These are phyloP conservation scores for Halocaridina rubra DNA, from an alignment of 2,888 invertebrate species.

Conservation along the genomic window DNA sequence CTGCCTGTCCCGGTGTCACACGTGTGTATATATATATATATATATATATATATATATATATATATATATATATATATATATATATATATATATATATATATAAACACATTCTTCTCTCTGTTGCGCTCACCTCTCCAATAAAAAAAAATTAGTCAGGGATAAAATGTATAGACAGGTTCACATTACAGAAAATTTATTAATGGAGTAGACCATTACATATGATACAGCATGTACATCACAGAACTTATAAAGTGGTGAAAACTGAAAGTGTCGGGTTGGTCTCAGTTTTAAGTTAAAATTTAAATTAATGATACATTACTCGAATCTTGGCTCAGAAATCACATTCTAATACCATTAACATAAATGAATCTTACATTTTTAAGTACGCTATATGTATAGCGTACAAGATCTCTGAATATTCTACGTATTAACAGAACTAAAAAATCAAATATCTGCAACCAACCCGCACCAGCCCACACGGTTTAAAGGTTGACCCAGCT, in stretches of 20 bases:
- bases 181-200: conserved; percentile 63
- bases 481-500: conserved; percentile 44
- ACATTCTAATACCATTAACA: no score
- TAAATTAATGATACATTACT: no score
- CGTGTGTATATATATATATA: neutral
- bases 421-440: no score
- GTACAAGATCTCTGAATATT: no score
- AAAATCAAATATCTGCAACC: conserved; percentile 26
- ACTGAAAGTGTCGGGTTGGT: neutral
- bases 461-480: conserved; percentile 45
- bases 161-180: conserved; percentile 6
- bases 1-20: no score
- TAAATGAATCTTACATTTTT: neutral
- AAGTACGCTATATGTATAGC: neutral
- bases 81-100: conserved; percentile 7
- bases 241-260: conserved; percentile 46
- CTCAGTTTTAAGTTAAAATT: neutral
- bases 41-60: neutral
- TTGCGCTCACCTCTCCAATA: neutral
- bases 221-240: conserved; percentile 64
- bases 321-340: no score
- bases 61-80: conserved; percentile 3
- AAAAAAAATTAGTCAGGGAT: neutral
- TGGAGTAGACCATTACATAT: conserved; percentile 64
- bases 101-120: neutral